Evolutionary conservation across 2,113 vertebrate genomes (phyloP).

Genomic region (Trochalopteron elliotii): DNA sequence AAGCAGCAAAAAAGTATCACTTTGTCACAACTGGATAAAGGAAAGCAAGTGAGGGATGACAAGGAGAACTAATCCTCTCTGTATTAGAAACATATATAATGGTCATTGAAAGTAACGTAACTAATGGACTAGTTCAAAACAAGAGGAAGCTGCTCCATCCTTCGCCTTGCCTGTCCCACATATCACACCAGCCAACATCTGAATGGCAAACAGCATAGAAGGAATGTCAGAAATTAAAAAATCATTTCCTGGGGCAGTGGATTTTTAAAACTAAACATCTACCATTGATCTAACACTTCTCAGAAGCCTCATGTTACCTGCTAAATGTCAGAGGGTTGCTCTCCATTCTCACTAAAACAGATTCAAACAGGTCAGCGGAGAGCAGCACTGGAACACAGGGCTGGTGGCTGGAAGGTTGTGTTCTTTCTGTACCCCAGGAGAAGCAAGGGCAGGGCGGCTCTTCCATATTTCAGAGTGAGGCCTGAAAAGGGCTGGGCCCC

Average conservation of each 20-base stretch:
- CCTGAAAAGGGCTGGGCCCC: not conserved
- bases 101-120: not conserved
- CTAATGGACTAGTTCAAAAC: not conserved
- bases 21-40: not conserved
- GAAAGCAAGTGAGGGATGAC: not conserved
- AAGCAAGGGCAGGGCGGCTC: not conserved
- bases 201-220: not conserved
- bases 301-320: not conserved
- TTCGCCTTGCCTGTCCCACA: not conserved
- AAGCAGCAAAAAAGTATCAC: not conserved
- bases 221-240: not conserved
- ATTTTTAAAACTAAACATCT: not conserved
- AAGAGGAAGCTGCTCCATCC: not conserved
- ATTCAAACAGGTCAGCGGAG: accelerated
- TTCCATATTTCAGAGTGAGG: not conserved
- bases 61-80: not conserved
- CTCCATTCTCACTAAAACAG: not conserved
- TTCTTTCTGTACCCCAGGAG: accelerated
- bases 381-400: not conserved
- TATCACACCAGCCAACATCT: not conserved
- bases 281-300: not conserved
- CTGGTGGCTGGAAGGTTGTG: not conserved
- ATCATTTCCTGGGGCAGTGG: not conserved
- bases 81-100: not conserved
- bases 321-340: not conserved